Conservation (phyloP, 2,113 vertebrate genomes). For the Dicaeum eximium region DNA sequence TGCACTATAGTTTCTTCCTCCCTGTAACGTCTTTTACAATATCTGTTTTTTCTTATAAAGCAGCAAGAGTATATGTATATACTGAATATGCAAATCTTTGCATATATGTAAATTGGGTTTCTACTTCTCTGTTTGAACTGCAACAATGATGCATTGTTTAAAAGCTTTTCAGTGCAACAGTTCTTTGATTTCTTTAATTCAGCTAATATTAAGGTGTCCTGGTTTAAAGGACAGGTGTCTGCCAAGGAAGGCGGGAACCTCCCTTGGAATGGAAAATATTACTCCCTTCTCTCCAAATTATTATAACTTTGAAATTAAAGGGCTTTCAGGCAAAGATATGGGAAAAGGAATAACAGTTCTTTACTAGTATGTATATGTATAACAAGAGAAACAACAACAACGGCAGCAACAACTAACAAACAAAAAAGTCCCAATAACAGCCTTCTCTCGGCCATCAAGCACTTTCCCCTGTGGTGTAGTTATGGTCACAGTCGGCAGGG, state of each 20-base stretch:
- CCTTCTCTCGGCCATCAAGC: neutral
- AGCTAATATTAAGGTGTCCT: neutral
- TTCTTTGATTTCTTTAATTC: neutral
- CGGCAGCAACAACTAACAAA: too few relatives aligned
- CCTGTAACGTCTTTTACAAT: neutral
- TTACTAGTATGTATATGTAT: too few relatives aligned
- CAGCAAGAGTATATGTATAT: neutral
- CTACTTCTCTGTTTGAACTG: neutral
- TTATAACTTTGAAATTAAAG: too few relatives aligned
- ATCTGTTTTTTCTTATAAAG: neutral
- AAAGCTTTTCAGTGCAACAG: neutral
- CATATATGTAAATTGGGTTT: neutral
- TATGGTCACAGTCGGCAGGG: neutral
- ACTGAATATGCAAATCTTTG: neutral
- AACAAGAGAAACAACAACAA: too few relatives aligned
- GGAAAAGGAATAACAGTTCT: too few relatives aligned
- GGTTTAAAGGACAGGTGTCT: neutral
- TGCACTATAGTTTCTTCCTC: neutral
- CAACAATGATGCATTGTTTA: neutral
- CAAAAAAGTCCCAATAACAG: too few relatives aligned
- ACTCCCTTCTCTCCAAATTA: neutral
- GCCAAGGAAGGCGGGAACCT: neutral
- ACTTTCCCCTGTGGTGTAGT: rapidly evolving
- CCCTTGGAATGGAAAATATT: neutral
- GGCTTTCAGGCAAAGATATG: neutral